Evolutionary conservation across 2,797 vertebrate genomes (phyloP), one percentile per base, ranked within the genome.

Genomic region (Typhlichthys subterraneus): DNA sequence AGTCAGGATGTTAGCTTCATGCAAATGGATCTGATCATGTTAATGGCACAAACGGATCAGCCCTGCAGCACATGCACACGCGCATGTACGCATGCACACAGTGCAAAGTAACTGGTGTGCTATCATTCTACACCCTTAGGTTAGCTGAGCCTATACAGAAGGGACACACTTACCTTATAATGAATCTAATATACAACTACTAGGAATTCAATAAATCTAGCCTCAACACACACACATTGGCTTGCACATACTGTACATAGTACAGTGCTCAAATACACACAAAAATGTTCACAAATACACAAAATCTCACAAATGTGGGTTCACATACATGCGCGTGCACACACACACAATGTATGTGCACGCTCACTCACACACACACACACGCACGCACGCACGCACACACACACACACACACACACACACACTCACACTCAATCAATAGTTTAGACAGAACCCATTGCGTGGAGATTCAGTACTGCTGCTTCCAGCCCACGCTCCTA

Each of bases 401-500:
- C 23, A 59, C 54, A 45, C 29, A 46, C 14, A 46, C 14, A 58
- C 42, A 17, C 11, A 19, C 33, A 13, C 19, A 61, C 13, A 19
- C 48, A 61, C 29, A 51, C 59, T 14, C 74, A 65, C 69, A 79
- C 63, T 72, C 72, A 85, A 89, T 88, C 86, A 81, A 89, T 89
- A 85, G 14, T 45, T 76, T 15, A 59, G 81, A 85, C 80, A 80
- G 81, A 63, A 84, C 70, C 46, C 75, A 70, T 85, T 85, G 85
- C 52, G 65, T 72, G 69, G 84, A 85, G 86, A 87, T 85, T 85
- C 86, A 86, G 83, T 50, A 76, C 76, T 48, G 67, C 80, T 74
- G 77, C 60, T 13, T 77, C 73, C 85, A 70, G 38, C 85, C 79
- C 81, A 86, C 82, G 7, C 75, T 74, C 11, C 76, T 65, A 66